A percentile compares a stretch with the other conserved stretches of the same genome.
These are phyloP conservation scores for Diorhabda sublineata DNA, from an alignment of 1,140 invertebrate species.

Conservation along the genomic window DNA sequence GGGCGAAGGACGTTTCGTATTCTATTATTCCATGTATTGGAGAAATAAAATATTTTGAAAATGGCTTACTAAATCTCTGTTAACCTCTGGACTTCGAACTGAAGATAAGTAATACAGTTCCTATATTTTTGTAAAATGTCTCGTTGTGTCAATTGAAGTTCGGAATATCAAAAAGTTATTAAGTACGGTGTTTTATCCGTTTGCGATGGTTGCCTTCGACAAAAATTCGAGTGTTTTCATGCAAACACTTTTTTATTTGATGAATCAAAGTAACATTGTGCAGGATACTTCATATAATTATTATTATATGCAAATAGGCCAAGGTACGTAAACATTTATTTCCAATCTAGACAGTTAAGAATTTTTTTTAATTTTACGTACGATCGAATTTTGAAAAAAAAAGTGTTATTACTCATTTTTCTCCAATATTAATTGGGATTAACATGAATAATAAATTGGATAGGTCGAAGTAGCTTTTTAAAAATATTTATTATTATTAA, in stretches of 20 bases:
- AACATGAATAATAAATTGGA: too few relatives aligned
- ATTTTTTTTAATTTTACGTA: too few relatives aligned
- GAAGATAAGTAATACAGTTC: conserved; percentile 19
- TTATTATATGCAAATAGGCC: conserved; percentile 42
- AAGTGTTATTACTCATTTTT: too few relatives aligned
- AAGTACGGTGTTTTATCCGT: not conserved
- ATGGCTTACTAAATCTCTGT: not conserved
- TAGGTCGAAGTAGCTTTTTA: too few relatives aligned
- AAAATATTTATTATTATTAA: too few relatives aligned
- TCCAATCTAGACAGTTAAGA: too few relatives aligned
- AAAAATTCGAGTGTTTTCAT: conserved; percentile 29
- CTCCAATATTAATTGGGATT: too few relatives aligned
- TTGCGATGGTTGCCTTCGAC: conserved; percentile 12
- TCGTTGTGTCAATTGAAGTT: not conserved
- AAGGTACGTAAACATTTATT: conserved; percentile 32
- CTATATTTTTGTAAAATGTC: conserved; percentile 7
- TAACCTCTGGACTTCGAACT: conserved; percentile 26
- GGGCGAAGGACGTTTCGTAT: too few relatives aligned
- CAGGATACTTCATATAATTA: conserved; percentile 42
- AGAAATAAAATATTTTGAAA: conserved; percentile 1
- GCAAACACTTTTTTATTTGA: conserved; percentile 37
- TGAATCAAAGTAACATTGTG: conserved; percentile 44
- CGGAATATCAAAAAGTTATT: not conserved
- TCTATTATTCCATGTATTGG: not conserved
- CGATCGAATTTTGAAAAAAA: too few relatives aligned